Conservation (phyloP, 2,888 invertebrate genomes). For the Tetragonula carbonaria region DNA sequence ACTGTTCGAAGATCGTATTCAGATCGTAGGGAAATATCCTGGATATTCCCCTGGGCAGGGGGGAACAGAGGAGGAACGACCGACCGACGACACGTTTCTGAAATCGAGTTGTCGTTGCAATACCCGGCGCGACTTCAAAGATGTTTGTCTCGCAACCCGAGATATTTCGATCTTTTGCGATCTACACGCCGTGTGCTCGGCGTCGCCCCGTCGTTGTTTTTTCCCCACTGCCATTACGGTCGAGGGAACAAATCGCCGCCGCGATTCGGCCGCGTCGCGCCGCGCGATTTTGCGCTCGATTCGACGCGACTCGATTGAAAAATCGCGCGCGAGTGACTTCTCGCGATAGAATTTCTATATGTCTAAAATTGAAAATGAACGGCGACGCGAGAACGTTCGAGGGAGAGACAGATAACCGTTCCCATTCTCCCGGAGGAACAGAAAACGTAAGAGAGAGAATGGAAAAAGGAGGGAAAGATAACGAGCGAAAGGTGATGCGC, state of each 20-base stretch:
- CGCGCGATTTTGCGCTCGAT: background rate
- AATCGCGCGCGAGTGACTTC: background rate
- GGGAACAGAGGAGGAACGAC: conserved; percentile 23
- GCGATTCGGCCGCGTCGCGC: background rate
- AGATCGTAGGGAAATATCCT: conserved; percentile 63
- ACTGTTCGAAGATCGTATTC: conserved; percentile 57
- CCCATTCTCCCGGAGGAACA: background rate
- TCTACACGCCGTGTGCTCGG: background rate
- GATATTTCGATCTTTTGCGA: conserved; percentile 24
- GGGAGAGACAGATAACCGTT: conserved; percentile 12
- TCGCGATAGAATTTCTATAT: conserved; percentile 1
- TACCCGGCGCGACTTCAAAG: conserved; percentile 46
- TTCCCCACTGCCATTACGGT: background rate
- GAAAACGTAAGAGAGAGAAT: too few species aligned
- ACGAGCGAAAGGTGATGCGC: background rate
- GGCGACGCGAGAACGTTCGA: background rate
- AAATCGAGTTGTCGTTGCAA: conserved; percentile 63
- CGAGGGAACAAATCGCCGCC: conserved; percentile 6
- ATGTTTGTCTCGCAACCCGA: conserved; percentile 57
- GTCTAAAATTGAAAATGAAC: conserved; percentile 5
- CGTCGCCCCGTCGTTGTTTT: background rate
- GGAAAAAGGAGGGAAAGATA: background rate
- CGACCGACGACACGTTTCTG: conserved; percentile 52
- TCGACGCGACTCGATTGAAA: background rate
- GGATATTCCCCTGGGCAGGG: conserved; percentile 47